Evolutionary conservation across 2,113 vertebrate genomes (phyloP), one percentile per base, ranked within the genome.

Genomic region (Tricholaema leucomelas): DNA sequence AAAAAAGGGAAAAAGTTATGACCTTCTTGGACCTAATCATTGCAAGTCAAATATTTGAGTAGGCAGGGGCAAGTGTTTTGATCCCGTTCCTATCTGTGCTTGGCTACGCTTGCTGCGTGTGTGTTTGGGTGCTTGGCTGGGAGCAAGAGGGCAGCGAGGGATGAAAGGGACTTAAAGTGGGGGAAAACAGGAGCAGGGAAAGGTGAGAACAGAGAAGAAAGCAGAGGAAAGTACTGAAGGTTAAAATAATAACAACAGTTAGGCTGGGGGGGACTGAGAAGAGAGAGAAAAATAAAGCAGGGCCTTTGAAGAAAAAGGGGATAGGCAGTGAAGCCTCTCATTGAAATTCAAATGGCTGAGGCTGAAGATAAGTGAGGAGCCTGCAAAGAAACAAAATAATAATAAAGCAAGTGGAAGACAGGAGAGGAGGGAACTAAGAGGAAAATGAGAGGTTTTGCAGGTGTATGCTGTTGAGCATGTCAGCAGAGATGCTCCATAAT

Each of bases 1-100:
- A 60, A 64, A 76, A 85, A 79, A 60, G 10, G 33, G 35, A 35
- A 14, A 61, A n/a, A 4, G 2, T 48, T 70, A 87, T 50, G 14
- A 66, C 80, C 81, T 76, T 79, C 63, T 82, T 56, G 64, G 52
- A 78, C 60, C 91, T 87, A 92, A 73, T 91, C 46, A 59, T 91
- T 91, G 38, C 60, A 92, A 95, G 72, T 74, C 83, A 94, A 94
- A 94, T 94, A 88, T 88, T 95, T 90, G 84, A 95, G 67, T 93
- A 85, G 88, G 81, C 92, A 73, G 28, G 74, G 88, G 71, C 77
- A 87, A 93, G 64, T 12, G 0, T 85, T 94, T 92, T 85, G 86
- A 93, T 92, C 40, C 42, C 46, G 93, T 92, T 91, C 81, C 66
- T 90, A 90, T 79, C 88, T 91, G 42, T 70, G 86, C 78, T 89